Conservation (phyloP, 2,888 invertebrate species). For the Drosophila mettleri region DNA sequence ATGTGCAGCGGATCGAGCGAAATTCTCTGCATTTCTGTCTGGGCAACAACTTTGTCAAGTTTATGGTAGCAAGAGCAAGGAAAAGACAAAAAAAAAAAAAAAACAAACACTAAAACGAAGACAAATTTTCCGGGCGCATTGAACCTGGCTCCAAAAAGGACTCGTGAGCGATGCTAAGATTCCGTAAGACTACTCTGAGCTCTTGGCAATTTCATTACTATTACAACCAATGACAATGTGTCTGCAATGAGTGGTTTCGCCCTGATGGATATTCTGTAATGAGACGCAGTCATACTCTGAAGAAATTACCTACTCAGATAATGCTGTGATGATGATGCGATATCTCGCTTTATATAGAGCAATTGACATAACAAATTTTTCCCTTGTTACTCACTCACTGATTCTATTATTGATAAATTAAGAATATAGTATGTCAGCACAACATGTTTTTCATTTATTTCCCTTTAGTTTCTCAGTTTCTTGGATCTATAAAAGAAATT, state of each 20-base stretch:
- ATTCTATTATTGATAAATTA: neutral
- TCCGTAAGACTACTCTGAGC: neutral
- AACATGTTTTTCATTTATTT: rapidly evolving
- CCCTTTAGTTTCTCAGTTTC: neutral
- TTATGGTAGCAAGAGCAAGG: slow-evolving; percentile 19
- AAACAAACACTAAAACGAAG: neutral
- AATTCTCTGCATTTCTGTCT: slow-evolving; percentile 8
- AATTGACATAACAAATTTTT: neutral
- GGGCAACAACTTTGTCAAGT: slow-evolving; percentile 46
- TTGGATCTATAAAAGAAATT: neutral
- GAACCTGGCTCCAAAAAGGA: slow-evolving; percentile 46
- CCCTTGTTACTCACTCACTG: neutral
- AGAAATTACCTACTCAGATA: too few species aligned
- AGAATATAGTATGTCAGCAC: neutral
- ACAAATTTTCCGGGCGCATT: slow-evolving; percentile 36
- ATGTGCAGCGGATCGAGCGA: slow-evolving; percentile 20
- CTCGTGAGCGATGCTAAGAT: slow-evolving; percentile 18
- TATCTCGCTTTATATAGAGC: too few species aligned
- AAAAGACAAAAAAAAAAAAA: slow-evolving; percentile 2
- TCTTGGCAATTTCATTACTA: neutral
- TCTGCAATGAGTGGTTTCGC: too few species aligned
- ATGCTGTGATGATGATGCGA: too few species aligned
- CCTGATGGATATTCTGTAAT: neutral
- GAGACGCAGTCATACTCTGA: too few species aligned
- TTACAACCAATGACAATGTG: slow-evolving; percentile 8